These are phyloP conservation scores for Tricholaema leucomelas DNA, from an alignment of 2,113 vertebrate genomes.

Conservation along the genomic window DNA sequence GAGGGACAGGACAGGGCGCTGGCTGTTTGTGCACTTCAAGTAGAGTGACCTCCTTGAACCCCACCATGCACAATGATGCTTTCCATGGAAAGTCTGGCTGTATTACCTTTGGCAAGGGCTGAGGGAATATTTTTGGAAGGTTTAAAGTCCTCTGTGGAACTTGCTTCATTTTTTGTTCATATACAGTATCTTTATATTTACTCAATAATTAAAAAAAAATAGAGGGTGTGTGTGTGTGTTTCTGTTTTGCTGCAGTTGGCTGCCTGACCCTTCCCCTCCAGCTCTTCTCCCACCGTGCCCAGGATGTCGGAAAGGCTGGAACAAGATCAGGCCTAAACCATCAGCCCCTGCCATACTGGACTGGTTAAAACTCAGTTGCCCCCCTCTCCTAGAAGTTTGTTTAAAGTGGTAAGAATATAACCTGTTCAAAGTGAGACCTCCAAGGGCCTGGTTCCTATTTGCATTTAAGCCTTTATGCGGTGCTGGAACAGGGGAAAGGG, in stretches of 20 bases:
- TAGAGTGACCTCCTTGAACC: slow-evolving; percentile 52
- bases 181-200: slow-evolving; percentile 61
- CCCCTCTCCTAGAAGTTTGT: slow-evolving; percentile 24
- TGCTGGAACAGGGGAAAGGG: slow-evolving; percentile 18
- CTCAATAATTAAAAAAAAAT: slow-evolving; percentile 4
- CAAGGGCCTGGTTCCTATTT: slow-evolving; percentile 60
- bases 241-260: slow-evolving; percentile 42
- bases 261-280: slow-evolving; percentile 15
- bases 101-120: slow-evolving; percentile 66
- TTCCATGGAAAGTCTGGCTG: slow-evolving; percentile 55
- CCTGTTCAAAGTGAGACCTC: slow-evolving; percentile 59
- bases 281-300: slow-evolving; percentile 15
- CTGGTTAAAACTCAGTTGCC: slow-evolving; percentile 38
- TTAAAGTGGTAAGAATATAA: slow-evolving; percentile 58
- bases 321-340: slow-evolving; percentile 4
- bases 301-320: not conserved
- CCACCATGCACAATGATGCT: slow-evolving; percentile 40
- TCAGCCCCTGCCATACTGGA: slow-evolving; percentile 41
- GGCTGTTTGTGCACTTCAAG: slow-evolving; percentile 66
- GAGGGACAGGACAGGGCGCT: slow-evolving; percentile 15
- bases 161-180: slow-evolving; percentile 52
- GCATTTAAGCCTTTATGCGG: slow-evolving; percentile 14
- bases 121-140: slow-evolving; percentile 64
- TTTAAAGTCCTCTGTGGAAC: slow-evolving; percentile 60
- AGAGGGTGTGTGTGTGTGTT: not conserved